Evolutionary conservation across 2,888 invertebrate genomes (phyloP), one percentile per base, ranked within the genome.

Genomic region (Epicampocera succincta): DNA sequence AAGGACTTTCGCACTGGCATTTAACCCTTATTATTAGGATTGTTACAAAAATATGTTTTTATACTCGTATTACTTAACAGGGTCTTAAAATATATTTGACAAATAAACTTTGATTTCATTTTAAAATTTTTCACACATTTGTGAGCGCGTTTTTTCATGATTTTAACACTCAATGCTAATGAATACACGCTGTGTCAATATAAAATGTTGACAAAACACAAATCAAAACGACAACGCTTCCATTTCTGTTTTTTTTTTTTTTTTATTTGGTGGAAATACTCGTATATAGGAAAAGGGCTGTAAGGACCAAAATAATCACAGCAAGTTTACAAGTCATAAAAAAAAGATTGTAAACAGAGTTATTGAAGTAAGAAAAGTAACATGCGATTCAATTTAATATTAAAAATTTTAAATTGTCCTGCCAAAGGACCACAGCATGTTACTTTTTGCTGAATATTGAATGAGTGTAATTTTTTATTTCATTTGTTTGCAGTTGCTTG

Each of bases 131-230:
- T 82, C 82, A 82, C 82, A 82, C 78, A 71, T 78, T 73, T 44
- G 21, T 21, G 48, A 33, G 8, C 69, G 58, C 40, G 46, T 19
- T 66, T 66, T 61, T 61, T 40, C 61, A 38, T 66, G 52, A 72
- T 72, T 78, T 78, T 76, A 44, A 76, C 81, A 77, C 76, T 75
- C 71, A 71, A 56, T 82, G 82, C 80, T 80, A 84, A 84, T 69
- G 74, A 80, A 68, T 79, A 68, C 88, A 85, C 66, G 87, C 88
- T 88, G 88, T 46, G 85, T 84, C 84, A 81, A 84, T 83, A 82
- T 84, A 85, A 82, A 84, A 74, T 88, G 89, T 88, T 88, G 89
- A 88, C 88, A 89, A 85, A 88, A 88, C 87, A 88, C 86, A 86
- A 88, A 88, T 88, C 86, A 88, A 84, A 84, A 79, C 83, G 74